A percentile compares a stretch with the other conserved stretches of the same genome.
Evolutionary conservation across 2,113 vertebrate species (phyloP).

Genomic region (Myanophis thanlyinensis): DNA sequence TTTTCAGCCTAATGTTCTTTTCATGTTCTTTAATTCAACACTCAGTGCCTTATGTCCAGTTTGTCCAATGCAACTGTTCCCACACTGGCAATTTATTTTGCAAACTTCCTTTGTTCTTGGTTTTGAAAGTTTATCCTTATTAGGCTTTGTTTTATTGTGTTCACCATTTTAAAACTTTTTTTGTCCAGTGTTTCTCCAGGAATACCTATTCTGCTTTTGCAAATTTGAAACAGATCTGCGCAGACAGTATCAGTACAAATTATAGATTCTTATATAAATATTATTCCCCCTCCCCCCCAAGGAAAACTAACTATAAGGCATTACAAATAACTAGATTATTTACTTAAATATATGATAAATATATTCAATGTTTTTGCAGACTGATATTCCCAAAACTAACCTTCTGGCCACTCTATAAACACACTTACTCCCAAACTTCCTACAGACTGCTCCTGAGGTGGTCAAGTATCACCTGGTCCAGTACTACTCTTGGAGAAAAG

Average conservation of each 20-base stretch:
- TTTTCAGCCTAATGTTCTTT: background rate
- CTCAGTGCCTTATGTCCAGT: background rate
- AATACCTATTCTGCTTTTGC: background rate
- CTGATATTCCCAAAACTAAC: background rate
- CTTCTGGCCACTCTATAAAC: background rate
- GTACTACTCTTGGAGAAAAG: background rate
- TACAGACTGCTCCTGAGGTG: background rate
- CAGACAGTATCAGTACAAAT: background rate
- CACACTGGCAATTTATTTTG: background rate
- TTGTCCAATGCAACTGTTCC: background rate
- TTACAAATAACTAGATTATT: background rate
- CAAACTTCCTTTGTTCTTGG: background rate
- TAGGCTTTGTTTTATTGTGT: background rate
- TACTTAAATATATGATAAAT: background rate
- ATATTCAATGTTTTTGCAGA: background rate
- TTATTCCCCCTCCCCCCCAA: too few species aligned
- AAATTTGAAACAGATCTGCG: background rate
- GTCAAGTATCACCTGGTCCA: background rate
- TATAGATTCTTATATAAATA: background rate
- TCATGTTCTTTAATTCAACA: background rate
- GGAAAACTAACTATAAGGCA: background rate
- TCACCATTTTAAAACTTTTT: background rate
- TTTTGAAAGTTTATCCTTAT: background rate
- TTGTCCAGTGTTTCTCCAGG: background rate
- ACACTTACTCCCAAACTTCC: background rate